Evolutionary conservation across 30 jellyfish, hydroid and myxozoan genomes (phyloP), one percentile per base, ranked within the genome.

Genomic region (Aurelia sp.): DNA sequence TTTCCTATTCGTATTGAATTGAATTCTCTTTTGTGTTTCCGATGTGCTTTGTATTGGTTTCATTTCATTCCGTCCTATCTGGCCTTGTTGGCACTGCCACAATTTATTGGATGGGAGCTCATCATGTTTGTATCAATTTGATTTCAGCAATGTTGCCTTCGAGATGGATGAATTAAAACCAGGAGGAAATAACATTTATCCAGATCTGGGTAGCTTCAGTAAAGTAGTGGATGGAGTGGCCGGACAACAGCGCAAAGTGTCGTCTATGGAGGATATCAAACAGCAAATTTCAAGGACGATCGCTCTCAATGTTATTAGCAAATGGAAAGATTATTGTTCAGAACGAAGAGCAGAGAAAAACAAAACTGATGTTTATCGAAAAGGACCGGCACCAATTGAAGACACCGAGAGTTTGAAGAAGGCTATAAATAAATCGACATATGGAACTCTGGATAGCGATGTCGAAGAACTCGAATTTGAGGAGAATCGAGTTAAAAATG

Each of bases 321-420:
- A 90, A 90, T 96, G 99, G 99, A 84, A 96, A 82, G 89, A 81
- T 50, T 96, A 88, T 82, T 84, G 97, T 65, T 73, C 96, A 35
- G 93, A 85, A 65, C 87, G 97, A 24, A 59, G 99, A 48, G 76
- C 82, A 44, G 99, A 96, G 66, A 93, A 93, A 47, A 90, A 93
- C 80, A 96, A 96, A 65, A 70, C 95, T 31, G 85, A 86, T 76
- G 79, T 67, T 62, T 81, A 96, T 65, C 91, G 99, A 18, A 96
- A 96, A 64, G 99, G 99, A 0, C 99, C 99, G 9, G 99, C 99
- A 33, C 99, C 99, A 4, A 96, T 96, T 22, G 99, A 96, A 72
- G 99, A 96, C 44, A 89, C 97, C 2, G 99, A 90, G 27, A 73
- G 92, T 21, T 40, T 96, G 88, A 96, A 87, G 74, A 96, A 96